Base-by-base conservation (phyloP, 2,888 invertebrate genomes). In the Lobophora halterata region DNA sequence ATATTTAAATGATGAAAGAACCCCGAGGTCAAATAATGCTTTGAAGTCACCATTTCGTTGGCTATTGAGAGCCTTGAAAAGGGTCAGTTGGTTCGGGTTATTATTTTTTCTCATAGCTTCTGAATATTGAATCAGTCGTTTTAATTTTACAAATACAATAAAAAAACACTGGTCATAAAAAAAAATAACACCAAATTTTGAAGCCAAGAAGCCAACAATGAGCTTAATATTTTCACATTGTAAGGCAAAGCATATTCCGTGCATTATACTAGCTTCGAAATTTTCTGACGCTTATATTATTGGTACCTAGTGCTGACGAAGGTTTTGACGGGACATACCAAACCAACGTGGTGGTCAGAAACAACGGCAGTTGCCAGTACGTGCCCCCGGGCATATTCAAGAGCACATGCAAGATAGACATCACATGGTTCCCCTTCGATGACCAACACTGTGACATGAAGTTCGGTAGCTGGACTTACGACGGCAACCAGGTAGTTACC, bases 381-480 rank as follows among this genome's bases (percentile, higher is more conserved):
- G 95, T 99, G 90, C 99, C 99, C 81, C 99, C 99, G 86, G 98
- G 98, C 89, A 98, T 99, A 91, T 98, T 99, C 93, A 98, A 98
- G 93, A 97, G 98, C 93, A 99, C 98, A 90, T 99, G 99, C 93
- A 97, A 97, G 92, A 99, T 99, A 91, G 97, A 99, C 93, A 99
- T 99, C 93, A 98, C 98, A 88, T 99, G 98, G 98, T 99, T 99
- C 92, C 99, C 99, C 88, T 99, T 99, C 92, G 99, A 99, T 91
- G 98, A 99, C 90, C 99, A 99, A 93, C 94, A 95, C 90, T 99
- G 99, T 92, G 95, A 96, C 89, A 97, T 99, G 96, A 97, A 99
- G 93, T 99, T 99, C 89, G 99, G 99, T 90, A 98, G 98, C 90
- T 99, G 99, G 99, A 98, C 99, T 79, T 98, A 99, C 91, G 96